These are phyloP conservation scores for Actinemys pallida DNA, from an alignment of 2,113 vertebrate species.

Conservation along the genomic window DNA sequence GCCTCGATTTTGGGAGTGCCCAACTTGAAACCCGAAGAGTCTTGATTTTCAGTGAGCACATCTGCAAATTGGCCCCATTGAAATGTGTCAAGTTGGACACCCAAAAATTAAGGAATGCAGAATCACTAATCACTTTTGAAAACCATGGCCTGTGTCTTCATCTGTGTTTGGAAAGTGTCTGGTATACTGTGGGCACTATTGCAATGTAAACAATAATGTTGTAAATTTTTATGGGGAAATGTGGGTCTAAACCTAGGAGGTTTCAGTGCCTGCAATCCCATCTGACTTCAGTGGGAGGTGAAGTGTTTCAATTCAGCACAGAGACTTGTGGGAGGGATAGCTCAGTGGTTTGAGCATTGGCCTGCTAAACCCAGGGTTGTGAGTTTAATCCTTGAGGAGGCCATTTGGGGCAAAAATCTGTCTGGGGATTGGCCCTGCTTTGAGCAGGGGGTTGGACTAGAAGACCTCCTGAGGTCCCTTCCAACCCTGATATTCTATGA, in stretches of 20 bases:
- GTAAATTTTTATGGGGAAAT: background rate
- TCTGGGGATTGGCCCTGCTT: too few species aligned
- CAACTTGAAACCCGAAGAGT: fast-evolving
- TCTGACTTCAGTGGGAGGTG: background rate
- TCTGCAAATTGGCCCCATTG: background rate
- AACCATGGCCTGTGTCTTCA: background rate
- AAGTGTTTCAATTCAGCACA: background rate
- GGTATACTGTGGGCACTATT: fast-evolving
- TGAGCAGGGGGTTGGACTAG: too few species aligned
- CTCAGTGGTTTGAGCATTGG: too few species aligned
- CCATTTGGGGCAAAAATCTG: too few species aligned
- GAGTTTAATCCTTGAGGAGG: too few species aligned
- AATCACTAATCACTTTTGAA: background rate
- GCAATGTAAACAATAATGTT: background rate
- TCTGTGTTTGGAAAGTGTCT: background rate
- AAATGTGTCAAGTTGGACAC: background rate
- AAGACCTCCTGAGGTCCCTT: too few species aligned
- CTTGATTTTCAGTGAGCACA: background rate
- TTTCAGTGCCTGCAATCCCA: background rate
- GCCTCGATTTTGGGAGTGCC: background rate
- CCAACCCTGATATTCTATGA: too few species aligned
- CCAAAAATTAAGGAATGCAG: background rate
- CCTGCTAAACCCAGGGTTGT: too few species aligned
- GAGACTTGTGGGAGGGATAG: too few species aligned
- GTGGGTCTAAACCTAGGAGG: fast-evolving